Evolutionary conservation across 2,113 vertebrate species (phyloP).

Genomic region (Mastomys coucha): DNA sequence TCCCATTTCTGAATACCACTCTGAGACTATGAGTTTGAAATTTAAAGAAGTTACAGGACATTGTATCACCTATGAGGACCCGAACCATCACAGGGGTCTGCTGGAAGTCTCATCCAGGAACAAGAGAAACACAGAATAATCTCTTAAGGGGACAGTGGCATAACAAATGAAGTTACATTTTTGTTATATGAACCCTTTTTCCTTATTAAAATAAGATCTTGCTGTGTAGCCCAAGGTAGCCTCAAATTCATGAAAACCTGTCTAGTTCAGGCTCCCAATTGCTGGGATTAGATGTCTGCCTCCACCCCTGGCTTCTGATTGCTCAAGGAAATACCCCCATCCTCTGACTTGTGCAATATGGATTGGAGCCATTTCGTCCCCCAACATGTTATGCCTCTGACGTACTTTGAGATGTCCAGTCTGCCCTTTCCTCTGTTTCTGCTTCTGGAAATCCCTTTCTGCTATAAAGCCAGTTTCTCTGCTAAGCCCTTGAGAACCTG

Average conservation of each 20-base stretch:
- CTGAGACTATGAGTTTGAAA: neutral
- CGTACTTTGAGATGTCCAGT: neutral
- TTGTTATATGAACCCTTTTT: neutral
- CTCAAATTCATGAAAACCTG: neutral
- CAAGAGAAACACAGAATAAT: neutral
- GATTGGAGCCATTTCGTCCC: neutral
- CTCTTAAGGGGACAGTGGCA: neutral
- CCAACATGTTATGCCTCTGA: neutral
- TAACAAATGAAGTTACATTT: neutral
- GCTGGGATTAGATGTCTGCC: neutral
- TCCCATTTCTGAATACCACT: neutral
- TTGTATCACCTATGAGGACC: neutral
- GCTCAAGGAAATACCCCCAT: neutral
- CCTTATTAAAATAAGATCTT: neutral
- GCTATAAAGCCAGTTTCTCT: neutral
- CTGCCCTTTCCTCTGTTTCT: neutral
- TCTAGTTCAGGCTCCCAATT: neutral
- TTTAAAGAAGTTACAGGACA: neutral
- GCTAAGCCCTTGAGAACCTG: neutral
- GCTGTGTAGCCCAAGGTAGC: neutral
- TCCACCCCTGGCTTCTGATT: neutral
- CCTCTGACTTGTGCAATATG: neutral
- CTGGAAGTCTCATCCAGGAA: neutral
- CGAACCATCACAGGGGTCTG: neutral
- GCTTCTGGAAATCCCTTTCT: neutral